A percentile compares a stretch with the other conserved stretches of the same genome.
Evolutionary conservation across 2,888 invertebrate species (phyloP).

Genomic region (Coleophora flavipennella): DNA sequence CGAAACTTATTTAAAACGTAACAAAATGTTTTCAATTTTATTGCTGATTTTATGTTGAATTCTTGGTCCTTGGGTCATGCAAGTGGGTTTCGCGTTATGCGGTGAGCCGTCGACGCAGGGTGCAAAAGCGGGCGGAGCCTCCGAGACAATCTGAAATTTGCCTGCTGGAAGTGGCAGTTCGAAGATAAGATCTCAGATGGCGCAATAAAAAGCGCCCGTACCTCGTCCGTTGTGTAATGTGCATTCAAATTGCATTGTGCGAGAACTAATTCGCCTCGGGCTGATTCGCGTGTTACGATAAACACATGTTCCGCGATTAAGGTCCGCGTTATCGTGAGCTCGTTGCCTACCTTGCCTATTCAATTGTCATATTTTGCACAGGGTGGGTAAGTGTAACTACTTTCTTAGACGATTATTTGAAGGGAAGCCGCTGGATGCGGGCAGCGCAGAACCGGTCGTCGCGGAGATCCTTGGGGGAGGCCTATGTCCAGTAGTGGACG

Average conservation of each 20-base stretch:
- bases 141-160: slow-evolving; percentile 63
- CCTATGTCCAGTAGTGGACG: too few species aligned
- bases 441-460: too few species aligned
- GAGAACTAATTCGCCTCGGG: slow-evolving; percentile 73
- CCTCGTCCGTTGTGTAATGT: slow-evolving; percentile 72
- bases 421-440: too few species aligned
- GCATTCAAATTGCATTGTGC: slow-evolving; percentile 74
- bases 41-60: slow-evolving; percentile 71
- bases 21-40: slow-evolving; percentile 73
- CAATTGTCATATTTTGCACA: too few species aligned
- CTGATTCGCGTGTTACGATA: slow-evolving; percentile 70
- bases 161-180: slow-evolving; percentile 72
- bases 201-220: slow-evolving; percentile 71
- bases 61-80: slow-evolving; percentile 66
- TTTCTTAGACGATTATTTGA: too few species aligned
- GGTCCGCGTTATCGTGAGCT: slow-evolving; percentile 47
- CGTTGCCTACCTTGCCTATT: background rate
- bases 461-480: too few species aligned
- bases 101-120: slow-evolving; percentile 41
- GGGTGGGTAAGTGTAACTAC: too few species aligned
- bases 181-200: slow-evolving; percentile 72
- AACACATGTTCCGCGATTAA: slow-evolving; percentile 70
- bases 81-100: slow-evolving; percentile 32
- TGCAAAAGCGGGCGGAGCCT: slow-evolving; percentile 36
- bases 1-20: slow-evolving; percentile 69